Percentiles rank a stretch among this genome's conserved stretches.
phyloP scores from a whole-genome alignment of 2,797 vertebrate species.

The Miichthys miiuy region DNA sequence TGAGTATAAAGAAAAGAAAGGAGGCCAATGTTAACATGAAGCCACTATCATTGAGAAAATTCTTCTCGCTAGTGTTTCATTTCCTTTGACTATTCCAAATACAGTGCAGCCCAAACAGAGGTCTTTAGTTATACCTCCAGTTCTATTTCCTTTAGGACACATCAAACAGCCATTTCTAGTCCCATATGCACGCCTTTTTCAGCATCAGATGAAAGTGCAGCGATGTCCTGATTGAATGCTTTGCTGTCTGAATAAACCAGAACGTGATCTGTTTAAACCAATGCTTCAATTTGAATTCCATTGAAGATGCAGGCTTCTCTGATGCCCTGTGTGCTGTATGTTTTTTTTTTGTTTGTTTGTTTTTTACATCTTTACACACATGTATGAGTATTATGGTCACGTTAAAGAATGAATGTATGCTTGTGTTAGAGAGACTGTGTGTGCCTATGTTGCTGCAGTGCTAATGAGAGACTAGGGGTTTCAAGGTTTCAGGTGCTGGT shows the following conservation, averaged over 20 bases:
- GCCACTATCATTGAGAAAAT: conserved; percentile 12
- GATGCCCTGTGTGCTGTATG: neutral
- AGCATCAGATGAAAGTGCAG: conserved; percentile 60
- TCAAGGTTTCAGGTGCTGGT: conserved; percentile 73
- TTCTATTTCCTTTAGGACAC: conserved; percentile 58
- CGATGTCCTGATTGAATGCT: conserved; percentile 56
- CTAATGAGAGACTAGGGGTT: conserved; percentile 79
- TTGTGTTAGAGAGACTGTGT: conserved; percentile 13
- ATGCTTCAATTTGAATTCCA: conserved; percentile 53
- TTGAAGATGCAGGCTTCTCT: conserved; percentile 36
- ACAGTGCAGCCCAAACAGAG: conserved; percentile 32
- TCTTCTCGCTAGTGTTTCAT: conserved; percentile 29
- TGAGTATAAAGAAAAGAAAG: neutral
- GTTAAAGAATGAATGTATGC: conserved; percentile 40
- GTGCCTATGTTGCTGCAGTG: conserved; percentile 48
- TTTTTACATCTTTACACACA: conserved; percentile 29
- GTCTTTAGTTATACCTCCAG: conserved; percentile 54
- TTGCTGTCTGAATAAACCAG: conserved; percentile 57
- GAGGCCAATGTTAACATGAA: conserved; percentile 25
- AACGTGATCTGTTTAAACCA: conserved; percentile 41
- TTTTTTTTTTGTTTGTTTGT: neutral
- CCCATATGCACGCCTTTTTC: conserved; percentile 49
- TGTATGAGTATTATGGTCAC: conserved; percentile 21
- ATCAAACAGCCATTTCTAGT: conserved; percentile 66
- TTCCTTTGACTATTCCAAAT: conserved; percentile 32